Evolutionary conservation across 2,888 invertebrate genomes (phyloP), one percentile per base, ranked within the genome.

Genomic region (Ennomos fuscantarius): DNA sequence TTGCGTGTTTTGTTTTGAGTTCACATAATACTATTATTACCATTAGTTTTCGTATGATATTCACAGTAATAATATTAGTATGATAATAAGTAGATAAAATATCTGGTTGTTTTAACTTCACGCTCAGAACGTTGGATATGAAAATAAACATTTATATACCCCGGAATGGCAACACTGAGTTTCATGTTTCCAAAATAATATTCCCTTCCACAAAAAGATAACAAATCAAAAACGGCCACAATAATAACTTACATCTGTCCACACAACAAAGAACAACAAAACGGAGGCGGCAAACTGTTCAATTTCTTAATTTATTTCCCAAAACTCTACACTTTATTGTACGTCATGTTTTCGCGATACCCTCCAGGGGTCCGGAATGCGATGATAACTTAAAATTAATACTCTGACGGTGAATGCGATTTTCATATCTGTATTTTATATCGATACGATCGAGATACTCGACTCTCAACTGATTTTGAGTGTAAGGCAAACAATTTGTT

Each of bases 351-450:
- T 79, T 78, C 79, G 76, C 81, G 65, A 76, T 69, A 64, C 77
- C 60, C 82, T 73, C 78, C 81, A 75, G 86, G 84, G 84, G 85
- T 81, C 73, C 72, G 61, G 64, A 69, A 69, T 61, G 60, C 56
- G 63, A 73, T 63, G 73, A 82, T 84, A 83, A 81, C 76, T 77
- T 82, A 76, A 84, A 87, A 89, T 89, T 90, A 89, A 89, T 89
- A 89, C 86, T 86, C 87, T 86, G 87, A 88, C 86, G 79, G 79
- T 85, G 80, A 74, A 82, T 80, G 70, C 80, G 81, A 80, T 76
- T 60, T 88, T 88, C 73, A 86, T 71, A 72, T 70, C 70, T 75
- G 72, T 81, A 78, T 86, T 87, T 87, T 82, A 84, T 87, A 86
- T 87, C 82, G 73, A 72, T 66, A 68, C 72, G 76, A 86, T 86